These are phyloP conservation scores for Platichthys stellatus DNA, from an alignment of 2,113 vertebrate species.

Conservation along the genomic window DNA sequence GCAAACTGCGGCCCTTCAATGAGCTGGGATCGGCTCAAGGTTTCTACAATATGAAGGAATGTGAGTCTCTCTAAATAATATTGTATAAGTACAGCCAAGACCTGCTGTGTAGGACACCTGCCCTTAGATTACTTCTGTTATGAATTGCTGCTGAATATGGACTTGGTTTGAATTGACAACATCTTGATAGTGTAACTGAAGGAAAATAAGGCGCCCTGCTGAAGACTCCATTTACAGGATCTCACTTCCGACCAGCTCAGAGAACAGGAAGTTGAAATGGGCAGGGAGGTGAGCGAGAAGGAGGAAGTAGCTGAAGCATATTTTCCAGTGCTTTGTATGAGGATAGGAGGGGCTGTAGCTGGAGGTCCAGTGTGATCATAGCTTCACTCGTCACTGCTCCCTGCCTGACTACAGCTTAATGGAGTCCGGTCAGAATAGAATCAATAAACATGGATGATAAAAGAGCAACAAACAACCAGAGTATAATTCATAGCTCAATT, in stretches of 20 bases:
- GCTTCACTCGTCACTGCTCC: background rate
- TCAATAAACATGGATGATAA: background rate
- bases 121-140: no score
- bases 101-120: no score
- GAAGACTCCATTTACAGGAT: slow-evolving; percentile 44
- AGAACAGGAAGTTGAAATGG: slow-evolving; percentile 70
- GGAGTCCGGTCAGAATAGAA: background rate
- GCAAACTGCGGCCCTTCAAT: background rate
- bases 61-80: no score
- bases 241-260: slow-evolving; percentile 37
- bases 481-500: background rate
- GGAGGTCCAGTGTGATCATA: background rate
- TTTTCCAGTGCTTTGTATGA: slow-evolving; percentile 66
- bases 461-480: background rate
- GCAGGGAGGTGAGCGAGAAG: slow-evolving; percentile 48
- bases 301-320: slow-evolving; percentile 69
- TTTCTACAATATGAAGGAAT: background rate
- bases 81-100: no score
- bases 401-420: background rate
- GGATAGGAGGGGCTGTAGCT: slow-evolving; percentile 37
- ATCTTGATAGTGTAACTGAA: background rate
- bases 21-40: background rate
- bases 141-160: background rate
- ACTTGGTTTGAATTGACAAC: background rate
- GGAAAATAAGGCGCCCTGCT: background rate